phyloP scores from a whole-genome alignment of 2,113 vertebrate species.

The Phylloscopus trochilus region DNA sequence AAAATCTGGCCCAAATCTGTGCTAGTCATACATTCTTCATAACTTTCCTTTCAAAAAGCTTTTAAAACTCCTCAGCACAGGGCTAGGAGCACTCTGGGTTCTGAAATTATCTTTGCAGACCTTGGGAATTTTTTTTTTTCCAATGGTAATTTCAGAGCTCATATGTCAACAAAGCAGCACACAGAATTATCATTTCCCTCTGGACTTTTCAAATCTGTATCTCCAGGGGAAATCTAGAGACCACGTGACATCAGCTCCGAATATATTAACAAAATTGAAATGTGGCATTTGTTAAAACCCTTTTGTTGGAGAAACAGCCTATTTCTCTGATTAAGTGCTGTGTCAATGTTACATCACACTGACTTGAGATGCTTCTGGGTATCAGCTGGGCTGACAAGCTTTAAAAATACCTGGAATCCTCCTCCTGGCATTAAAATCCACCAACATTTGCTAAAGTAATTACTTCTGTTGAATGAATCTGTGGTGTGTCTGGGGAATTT shows the following conservation, averaged over 20 bases:
- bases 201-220: neutral
- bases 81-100: neutral
- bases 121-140: neutral
- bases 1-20: neutral
- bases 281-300: neutral
- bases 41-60: constrained; percentile 33
- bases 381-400: neutral
- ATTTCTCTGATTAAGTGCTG: neutral
- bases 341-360: neutral
- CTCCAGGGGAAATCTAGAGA: neutral
- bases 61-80: neutral
- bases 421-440: constrained; percentile 18
- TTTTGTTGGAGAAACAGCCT: neutral
- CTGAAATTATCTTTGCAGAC: constrained; percentile 40
- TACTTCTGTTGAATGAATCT: constrained; percentile 27
- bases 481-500: constrained; percentile 1
- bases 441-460: constrained; percentile 61
- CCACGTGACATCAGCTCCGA: constrained; percentile 1
- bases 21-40: constrained; percentile 25
- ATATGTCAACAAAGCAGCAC: constrained; percentile 6
- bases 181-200: constrained; percentile 1
- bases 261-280: constrained; percentile 1
- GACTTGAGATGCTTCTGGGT: neutral
- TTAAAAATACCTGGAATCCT: constrained; percentile 35
- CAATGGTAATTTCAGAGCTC: constrained; percentile 26